phyloP scores from a whole-genome alignment of 2,888 invertebrate species.

The Herminia tarsipennalis region DNA sequence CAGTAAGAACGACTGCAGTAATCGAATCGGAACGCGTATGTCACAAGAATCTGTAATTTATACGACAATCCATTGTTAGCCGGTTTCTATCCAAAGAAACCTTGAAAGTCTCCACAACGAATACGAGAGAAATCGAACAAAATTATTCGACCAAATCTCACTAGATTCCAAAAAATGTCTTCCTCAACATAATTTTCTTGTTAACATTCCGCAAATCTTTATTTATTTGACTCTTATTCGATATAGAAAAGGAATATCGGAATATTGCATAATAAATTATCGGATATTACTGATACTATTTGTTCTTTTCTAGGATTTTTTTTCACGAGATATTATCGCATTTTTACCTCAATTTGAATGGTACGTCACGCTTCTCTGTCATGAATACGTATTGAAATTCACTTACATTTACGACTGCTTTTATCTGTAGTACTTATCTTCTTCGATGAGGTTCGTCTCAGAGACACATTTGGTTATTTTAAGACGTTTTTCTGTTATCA shows the following conservation, averaged over 20 bases:
- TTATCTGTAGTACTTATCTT: conserved; percentile 36
- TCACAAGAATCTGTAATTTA: conserved; percentile 46
- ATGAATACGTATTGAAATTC: conserved; percentile 25
- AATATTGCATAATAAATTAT: conserved; percentile 36
- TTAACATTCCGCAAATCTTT: conserved; percentile 47
- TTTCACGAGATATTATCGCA: conserved; percentile 21
- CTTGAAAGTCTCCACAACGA: conserved; percentile 31
- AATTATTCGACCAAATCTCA: conserved; percentile 33
- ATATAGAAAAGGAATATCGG: conserved; percentile 17
- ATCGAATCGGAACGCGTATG: conserved; percentile 36
- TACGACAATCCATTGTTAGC: conserved; percentile 36
- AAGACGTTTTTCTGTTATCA: conserved; percentile 52
- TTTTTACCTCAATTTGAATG: conserved; percentile 44
- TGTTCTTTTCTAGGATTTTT: conserved; percentile 23
- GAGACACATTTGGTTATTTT: conserved; percentile 46
- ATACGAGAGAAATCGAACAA: conserved; percentile 32
- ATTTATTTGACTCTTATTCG: conserved; percentile 39
- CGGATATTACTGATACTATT: conserved; percentile 22
- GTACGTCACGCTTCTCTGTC: conserved; percentile 23
- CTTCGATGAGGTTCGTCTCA: conserved; percentile 38
- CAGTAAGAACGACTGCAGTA: conserved; percentile 21
- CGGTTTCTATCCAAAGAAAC: conserved; percentile 33
- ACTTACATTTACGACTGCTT: conserved; percentile 40
- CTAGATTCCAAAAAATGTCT: conserved; percentile 37
- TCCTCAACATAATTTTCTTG: conserved; percentile 41